Evolutionary conservation across 2,797 vertebrate species (phyloP).

Genomic region (Eulemur rubriventer): DNA sequence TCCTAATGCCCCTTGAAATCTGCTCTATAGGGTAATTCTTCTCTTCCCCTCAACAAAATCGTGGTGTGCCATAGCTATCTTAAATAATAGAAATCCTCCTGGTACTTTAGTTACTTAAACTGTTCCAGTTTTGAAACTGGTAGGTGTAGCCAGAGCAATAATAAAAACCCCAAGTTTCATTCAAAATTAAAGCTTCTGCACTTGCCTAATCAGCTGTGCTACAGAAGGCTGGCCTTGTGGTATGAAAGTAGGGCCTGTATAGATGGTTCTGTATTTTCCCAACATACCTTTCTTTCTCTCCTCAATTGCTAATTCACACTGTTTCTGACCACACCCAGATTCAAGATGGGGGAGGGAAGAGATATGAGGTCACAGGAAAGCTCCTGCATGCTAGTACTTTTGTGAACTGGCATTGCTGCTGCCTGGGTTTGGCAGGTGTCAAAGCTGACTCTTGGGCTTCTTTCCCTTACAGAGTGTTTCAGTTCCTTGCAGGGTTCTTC

Average conservation of each 20-base stretch:
- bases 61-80: neutral
- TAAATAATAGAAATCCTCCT: constrained; percentile 14
- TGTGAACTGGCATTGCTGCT: neutral
- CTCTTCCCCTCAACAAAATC: neutral
- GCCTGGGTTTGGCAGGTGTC: neutral
- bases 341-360: neutral
- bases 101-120: neutral
- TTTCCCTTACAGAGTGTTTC: neutral
- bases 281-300: neutral
- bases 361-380: neutral
- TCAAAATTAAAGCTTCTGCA: constrained; percentile 2
- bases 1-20: neutral
- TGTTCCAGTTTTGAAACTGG: neutral
- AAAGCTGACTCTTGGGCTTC: neutral
- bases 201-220: neutral
- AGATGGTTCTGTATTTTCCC: neutral
- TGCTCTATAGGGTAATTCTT: neutral
- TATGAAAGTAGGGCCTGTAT: neutral
- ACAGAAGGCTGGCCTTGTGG: neutral
- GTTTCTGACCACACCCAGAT: neutral
- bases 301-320: neutral
- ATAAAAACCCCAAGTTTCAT: neutral
- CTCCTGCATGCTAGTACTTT: neutral
- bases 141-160: neutral
- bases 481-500: neutral